Evolutionary conservation across 2,797 vertebrate species (phyloP), one percentile per base, ranked within the genome.

Genomic region (Melanotaenia pygmaea): DNA sequence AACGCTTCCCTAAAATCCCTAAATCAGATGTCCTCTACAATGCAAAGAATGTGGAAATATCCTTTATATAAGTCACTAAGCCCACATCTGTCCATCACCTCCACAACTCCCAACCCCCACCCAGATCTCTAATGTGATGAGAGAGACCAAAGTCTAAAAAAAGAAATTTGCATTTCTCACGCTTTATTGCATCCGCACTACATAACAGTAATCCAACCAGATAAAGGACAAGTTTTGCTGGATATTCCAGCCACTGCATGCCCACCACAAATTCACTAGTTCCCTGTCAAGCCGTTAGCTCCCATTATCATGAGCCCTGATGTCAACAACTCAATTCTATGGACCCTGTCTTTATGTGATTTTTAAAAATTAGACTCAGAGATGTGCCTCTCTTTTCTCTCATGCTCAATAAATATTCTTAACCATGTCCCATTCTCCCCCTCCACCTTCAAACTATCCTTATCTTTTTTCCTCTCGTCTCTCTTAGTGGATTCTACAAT

Each of bases 181-280:
- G 64, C 77, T 84, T 59, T 26, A 86, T 88, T 91, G 78, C 67
- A 63, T 80, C 76, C 74, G 83, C 81, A 76, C 77, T 77, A 79
- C 87, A 78, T 90, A 87, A 89, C 76, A 74, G 71, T 90, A 87
- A 93, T 90, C 72, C 74, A 88, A 83, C 91, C 86, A 88, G 84
- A 93, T 89, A 83, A 88, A 91, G 71, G 74, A 91, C 86, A 84
- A 84, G 85, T 88, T 88, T 80, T 85, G 59, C 83, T 38, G 47
- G 79, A 83, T 87, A 79, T 79, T 83, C 84, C 81, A 81, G 88
- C 77, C 63, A 72, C 73, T 83, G 68, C 32, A 54, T 40, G 14
- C 76, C 77, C 72, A 82, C 70, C 82, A 80, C 70, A 86, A 50
- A 86, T 78, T 84, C 83, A 87, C 80, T 82, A 85, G 85, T 80